phyloP scores from a whole-genome alignment of 2,888 invertebrate species.

The Stenchaetothrips biformis region DNA sequence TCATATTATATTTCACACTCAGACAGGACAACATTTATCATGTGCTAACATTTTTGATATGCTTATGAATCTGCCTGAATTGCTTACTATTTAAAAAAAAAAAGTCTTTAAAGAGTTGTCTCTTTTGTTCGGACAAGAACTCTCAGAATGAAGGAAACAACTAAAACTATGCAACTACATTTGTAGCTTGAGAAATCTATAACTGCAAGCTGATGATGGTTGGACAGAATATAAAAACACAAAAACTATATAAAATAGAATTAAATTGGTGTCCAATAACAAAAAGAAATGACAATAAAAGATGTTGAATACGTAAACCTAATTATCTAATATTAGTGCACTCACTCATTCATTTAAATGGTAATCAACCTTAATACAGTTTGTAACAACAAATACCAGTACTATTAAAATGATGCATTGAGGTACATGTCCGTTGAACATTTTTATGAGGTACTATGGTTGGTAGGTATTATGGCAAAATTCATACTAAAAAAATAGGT shows the following conservation, averaged over 20 bases:
- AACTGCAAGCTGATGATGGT: constrained; percentile 8
- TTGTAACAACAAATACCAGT: constrained; percentile 17
- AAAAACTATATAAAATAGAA: constrained; percentile 10
- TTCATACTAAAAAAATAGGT: constrained; percentile 11
- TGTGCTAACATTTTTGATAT: constrained; percentile 19
- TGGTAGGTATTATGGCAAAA: constrained; percentile 19
- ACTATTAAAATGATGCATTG: constrained; percentile 19
- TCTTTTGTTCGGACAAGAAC: not conserved
- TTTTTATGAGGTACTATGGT: constrained; percentile 7
- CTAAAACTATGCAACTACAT: constrained; percentile 10
- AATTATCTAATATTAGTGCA: constrained; percentile 15
- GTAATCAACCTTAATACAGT: constrained; percentile 25
- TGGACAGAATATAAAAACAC: not conserved
- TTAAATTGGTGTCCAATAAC: constrained; percentile 19
- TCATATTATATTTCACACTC: constrained; percentile 16
- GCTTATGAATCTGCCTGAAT: constrained; percentile 10
- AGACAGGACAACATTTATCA: constrained; percentile 23
- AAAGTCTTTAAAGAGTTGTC: constrained; percentile 9
- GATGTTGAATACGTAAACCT: not conserved
- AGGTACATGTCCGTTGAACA: not conserved
- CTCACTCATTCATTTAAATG: not conserved
- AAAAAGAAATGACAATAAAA: constrained; percentile 17
- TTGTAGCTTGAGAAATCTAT: not conserved
- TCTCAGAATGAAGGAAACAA: not conserved
- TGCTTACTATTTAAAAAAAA: constrained; percentile 2